Evolutionary conservation across 1,140 invertebrate genomes (phyloP).

Genomic region (Lordiphosa stackelbergi): DNA sequence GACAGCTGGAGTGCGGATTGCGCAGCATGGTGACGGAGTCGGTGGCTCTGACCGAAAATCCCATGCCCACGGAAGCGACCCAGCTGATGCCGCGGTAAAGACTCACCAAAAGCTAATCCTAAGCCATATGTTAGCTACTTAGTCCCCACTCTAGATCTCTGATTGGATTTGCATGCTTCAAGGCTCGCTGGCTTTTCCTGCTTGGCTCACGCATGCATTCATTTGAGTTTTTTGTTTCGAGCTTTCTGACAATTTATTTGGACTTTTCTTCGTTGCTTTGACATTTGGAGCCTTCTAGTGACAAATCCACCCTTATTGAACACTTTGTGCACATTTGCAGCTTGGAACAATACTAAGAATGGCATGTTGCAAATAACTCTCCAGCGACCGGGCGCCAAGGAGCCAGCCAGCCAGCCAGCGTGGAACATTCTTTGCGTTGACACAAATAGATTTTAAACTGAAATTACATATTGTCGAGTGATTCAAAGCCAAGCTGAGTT

Average conservation of each 20-base stretch:
- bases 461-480: conserved; percentile 47
- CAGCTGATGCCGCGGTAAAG: conserved; percentile 72
- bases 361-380: conserved; percentile 19
- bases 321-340: conserved; percentile 55
- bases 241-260: conserved; percentile 1
- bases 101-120: conserved; percentile 6
- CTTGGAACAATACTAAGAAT: conserved; percentile 61
- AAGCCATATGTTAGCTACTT: not conserved
- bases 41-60: conserved; percentile 70
- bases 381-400: conserved; percentile 24
- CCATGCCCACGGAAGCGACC: conserved; percentile 64
- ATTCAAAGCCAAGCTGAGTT: conserved; percentile 65
- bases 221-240: conserved; percentile 1
- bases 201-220: not conserved
- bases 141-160: not conserved
- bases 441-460: conserved; percentile 30
- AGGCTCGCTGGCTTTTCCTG: conserved; percentile 3
- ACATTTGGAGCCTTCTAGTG: conserved; percentile 10
- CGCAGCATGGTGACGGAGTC: conserved; percentile 68
- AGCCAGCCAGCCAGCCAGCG: conserved; percentile 9
- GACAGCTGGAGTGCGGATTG: conserved; percentile 41
- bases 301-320: conserved; percentile 30
- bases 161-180: conserved; percentile 57
- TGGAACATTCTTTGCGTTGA: conserved; percentile 2
- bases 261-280: conserved; percentile 15